Conservation (phyloP, 1,140 invertebrate species). For the Drosophila sechellia region DNA sequence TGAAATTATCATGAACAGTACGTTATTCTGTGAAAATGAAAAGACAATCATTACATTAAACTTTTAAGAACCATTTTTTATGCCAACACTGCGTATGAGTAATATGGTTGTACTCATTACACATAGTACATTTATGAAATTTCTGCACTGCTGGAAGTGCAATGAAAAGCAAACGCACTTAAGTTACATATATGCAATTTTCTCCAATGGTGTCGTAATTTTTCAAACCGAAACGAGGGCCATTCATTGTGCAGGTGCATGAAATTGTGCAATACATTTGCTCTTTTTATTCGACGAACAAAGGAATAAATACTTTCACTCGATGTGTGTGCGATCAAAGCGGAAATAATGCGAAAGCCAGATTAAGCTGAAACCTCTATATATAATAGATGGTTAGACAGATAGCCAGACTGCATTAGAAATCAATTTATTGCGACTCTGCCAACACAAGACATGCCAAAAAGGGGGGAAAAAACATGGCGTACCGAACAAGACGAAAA, state of each 20-base stretch:
- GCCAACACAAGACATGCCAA: conserved; percentile 49
- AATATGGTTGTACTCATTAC: too few relatives aligned
- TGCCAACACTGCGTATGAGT: conserved; percentile 2
- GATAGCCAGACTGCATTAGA: conserved; percentile 66
- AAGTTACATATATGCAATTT: conserved; percentile 3
- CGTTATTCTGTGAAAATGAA: background rate
- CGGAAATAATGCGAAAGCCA: conserved; percentile 61
- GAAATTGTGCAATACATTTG: conserved; percentile 15
- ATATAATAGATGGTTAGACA: conserved; percentile 39
- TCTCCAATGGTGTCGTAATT: background rate
- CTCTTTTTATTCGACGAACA: conserved; percentile 7
- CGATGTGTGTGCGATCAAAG: conserved; percentile 19
- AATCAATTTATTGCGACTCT: conserved; percentile 78
- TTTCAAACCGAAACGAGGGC: conserved; percentile 4
- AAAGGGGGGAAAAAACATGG: conserved; percentile 11
- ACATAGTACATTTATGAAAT: background rate
- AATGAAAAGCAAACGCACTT: background rate
- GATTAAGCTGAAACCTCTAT: conserved; percentile 36
- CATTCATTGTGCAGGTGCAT: conserved; percentile 10
- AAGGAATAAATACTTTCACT: conserved; percentile 41
- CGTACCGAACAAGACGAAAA: conserved; percentile 9
- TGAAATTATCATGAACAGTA: background rate
- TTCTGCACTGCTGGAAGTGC: conserved; percentile 3
- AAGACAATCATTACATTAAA: background rate
- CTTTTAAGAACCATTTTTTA: background rate